Conservation (phyloP, 1,140 invertebrate genomes). For the Zaprionus vittiger region DNA sequence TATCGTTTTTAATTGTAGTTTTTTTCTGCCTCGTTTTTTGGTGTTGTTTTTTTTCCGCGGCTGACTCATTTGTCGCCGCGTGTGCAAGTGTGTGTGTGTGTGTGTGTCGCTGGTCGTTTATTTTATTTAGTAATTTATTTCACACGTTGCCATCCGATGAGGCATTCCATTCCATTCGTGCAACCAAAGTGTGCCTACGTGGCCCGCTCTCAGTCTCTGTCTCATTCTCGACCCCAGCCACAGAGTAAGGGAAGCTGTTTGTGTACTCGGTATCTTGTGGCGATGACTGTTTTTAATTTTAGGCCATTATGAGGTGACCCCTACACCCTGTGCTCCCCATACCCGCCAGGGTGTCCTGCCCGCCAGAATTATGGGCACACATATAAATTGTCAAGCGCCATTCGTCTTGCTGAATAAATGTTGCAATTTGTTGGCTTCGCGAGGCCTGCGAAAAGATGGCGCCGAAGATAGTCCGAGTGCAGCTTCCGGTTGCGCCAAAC, state of each 20-base stretch:
- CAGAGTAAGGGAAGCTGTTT: not conserved
- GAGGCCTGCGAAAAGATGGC: slow-evolving; percentile 64
- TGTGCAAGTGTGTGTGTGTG: slow-evolving; percentile 21
- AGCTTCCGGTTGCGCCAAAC: slow-evolving; percentile 69
- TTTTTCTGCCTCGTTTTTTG: slow-evolving; percentile 51
- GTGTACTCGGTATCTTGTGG: slow-evolving; percentile 58
- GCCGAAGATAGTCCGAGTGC: slow-evolving; percentile 44
- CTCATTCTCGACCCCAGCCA: not conserved
- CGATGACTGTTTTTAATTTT: slow-evolving; percentile 81
- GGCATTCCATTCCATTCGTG: slow-evolving; percentile 1
- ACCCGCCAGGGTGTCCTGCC: slow-evolving; percentile 6
- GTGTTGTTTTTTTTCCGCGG: slow-evolving; percentile 46
- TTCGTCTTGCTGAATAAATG: slow-evolving; percentile 82
- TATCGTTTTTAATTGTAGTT: slow-evolving; percentile 79
- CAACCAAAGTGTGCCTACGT: slow-evolving; percentile 35
- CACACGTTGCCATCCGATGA: slow-evolving; percentile 56
- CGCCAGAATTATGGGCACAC: slow-evolving; percentile 74
- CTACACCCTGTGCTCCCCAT: not conserved
- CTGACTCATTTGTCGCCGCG: slow-evolving; percentile 72
- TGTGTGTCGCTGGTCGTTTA: slow-evolving; percentile 62
- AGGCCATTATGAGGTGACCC: slow-evolving; percentile 73
- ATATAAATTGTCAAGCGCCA: slow-evolving; percentile 83
- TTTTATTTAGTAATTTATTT: slow-evolving; percentile 83
- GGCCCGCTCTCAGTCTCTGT: not conserved
- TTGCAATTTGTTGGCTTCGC: slow-evolving; percentile 81